Conservation (phyloP, 2,797 vertebrate species). For the Hephaestus fuliginosus region DNA sequence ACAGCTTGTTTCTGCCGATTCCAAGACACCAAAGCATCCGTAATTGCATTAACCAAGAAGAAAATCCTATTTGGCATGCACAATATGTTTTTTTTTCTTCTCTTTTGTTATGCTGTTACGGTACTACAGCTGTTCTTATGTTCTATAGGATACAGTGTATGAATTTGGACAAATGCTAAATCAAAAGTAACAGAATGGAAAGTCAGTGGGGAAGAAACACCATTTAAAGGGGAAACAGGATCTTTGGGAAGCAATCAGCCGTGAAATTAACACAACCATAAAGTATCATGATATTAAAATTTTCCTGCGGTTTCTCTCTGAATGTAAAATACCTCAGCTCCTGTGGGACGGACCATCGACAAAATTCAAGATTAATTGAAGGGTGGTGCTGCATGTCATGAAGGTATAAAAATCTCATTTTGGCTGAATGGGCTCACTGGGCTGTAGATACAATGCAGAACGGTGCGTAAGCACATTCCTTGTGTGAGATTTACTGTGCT, state of each 20-base stretch:
- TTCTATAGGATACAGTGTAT: slow-evolving; percentile 10
- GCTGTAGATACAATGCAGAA: slow-evolving; percentile 49
- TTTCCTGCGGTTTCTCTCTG: slow-evolving; percentile 46
- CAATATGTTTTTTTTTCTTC: not conserved
- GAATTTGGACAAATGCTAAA: slow-evolving; percentile 27
- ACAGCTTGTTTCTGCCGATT: not conserved
- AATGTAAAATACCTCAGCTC: slow-evolving; percentile 20
- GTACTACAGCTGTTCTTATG: not conserved
- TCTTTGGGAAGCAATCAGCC: slow-evolving; percentile 62
- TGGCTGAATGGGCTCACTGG: slow-evolving; percentile 46
- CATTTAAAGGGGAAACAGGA: slow-evolving; percentile 51
- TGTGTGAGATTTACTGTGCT: slow-evolving; percentile 45
- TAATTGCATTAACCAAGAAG: not conserved
- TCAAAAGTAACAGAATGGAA: slow-evolving; percentile 33
- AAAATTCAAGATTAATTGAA: slow-evolving; percentile 59
- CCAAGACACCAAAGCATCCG: not conserved
- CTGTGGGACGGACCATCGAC: slow-evolving; percentile 18
- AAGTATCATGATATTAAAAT: slow-evolving; percentile 52
- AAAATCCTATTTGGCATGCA: not conserved
- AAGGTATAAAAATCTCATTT: slow-evolving; percentile 53
- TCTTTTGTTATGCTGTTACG: not conserved
- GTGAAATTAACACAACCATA: slow-evolving; percentile 78
- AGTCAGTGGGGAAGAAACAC: slow-evolving; percentile 49
- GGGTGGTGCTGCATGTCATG: slow-evolving; percentile 42
- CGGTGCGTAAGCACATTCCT: slow-evolving; percentile 31